phyloP scores from a whole-genome alignment of 2,888 invertebrate species.

The Gerosis bhagava region DNA sequence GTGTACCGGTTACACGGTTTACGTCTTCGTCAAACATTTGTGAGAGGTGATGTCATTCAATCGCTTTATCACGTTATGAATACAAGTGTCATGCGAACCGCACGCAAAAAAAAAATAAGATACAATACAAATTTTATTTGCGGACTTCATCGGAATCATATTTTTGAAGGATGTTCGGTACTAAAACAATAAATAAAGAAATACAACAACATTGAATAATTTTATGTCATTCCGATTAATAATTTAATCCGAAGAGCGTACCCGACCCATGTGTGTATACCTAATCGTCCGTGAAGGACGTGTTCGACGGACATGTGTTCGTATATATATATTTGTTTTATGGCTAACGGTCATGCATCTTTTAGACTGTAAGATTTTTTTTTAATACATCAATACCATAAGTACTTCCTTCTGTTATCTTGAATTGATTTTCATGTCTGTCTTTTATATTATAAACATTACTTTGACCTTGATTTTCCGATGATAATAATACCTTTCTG shows the following conservation, averaged over 20 bases:
- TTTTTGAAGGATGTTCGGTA: too few relatives aligned
- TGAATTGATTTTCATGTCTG: too few relatives aligned
- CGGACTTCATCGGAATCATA: conserved; percentile 48
- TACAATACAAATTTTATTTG: too few relatives aligned
- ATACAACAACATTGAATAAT: conserved; percentile 3
- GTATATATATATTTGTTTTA: background rate
- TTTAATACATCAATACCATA: too few relatives aligned
- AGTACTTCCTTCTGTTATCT: too few relatives aligned
- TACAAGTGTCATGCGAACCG: conserved; percentile 66
- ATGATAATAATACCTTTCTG: too few relatives aligned
- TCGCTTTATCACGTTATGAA: conserved; percentile 56
- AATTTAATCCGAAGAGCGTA: conserved; percentile 9
- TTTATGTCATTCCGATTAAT: conserved; percentile 6
- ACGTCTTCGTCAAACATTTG: conserved; percentile 44
- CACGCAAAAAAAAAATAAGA: conserved; percentile 65
- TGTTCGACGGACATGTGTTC: conserved; percentile 4
- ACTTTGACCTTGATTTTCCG: too few relatives aligned
- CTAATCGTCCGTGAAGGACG: conserved; percentile 17
- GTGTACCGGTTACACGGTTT: conserved; percentile 25
- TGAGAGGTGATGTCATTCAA: conserved; percentile 65
- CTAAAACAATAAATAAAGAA: conserved; percentile 32
- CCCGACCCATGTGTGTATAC: conserved; percentile 7
- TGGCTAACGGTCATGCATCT: too few relatives aligned
- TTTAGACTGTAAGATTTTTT: too few relatives aligned
- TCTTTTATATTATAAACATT: too few relatives aligned